phyloP scores from a whole-genome alignment of 2,113 vertebrate genomes.

The Odontophorus gujanensis region DNA sequence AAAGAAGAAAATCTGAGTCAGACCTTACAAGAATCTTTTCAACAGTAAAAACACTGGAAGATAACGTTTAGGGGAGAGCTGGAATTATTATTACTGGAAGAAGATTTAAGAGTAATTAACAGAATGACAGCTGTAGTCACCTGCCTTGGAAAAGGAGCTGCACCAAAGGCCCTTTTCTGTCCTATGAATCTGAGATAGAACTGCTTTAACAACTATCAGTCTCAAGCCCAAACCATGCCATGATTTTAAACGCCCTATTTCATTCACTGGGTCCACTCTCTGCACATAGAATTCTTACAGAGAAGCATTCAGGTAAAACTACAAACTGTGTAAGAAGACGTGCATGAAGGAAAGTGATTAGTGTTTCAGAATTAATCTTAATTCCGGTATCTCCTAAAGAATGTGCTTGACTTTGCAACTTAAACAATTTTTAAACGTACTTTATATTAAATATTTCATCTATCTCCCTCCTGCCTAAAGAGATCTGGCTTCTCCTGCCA shows the following conservation, averaged over 20 bases:
- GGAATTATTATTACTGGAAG: background rate
- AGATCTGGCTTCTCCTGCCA: background rate
- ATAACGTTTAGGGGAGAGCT: background rate
- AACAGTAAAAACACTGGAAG: constrained; percentile 11
- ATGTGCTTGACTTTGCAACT: background rate
- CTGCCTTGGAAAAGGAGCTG: background rate
- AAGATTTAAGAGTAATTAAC: constrained; percentile 8
- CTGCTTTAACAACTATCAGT: background rate
- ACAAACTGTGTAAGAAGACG: background rate
- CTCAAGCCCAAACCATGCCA: background rate
- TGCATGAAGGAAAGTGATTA: background rate
- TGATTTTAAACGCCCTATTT: background rate
- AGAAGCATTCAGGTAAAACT: background rate
- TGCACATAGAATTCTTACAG: background rate
- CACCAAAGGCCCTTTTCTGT: background rate
- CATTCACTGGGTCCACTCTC: rapidly evolving
- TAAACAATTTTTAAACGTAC: background rate
- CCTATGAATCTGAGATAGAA: background rate
- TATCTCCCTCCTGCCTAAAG: background rate
- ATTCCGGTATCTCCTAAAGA: background rate
- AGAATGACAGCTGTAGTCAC: background rate
- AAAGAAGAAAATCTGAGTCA: background rate
- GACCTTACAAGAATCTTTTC: background rate
- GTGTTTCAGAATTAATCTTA: background rate
- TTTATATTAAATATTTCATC: background rate